These are phyloP conservation scores for Varecia variegata DNA, from an alignment of 2,797 vertebrate species.

Conservation along the genomic window DNA sequence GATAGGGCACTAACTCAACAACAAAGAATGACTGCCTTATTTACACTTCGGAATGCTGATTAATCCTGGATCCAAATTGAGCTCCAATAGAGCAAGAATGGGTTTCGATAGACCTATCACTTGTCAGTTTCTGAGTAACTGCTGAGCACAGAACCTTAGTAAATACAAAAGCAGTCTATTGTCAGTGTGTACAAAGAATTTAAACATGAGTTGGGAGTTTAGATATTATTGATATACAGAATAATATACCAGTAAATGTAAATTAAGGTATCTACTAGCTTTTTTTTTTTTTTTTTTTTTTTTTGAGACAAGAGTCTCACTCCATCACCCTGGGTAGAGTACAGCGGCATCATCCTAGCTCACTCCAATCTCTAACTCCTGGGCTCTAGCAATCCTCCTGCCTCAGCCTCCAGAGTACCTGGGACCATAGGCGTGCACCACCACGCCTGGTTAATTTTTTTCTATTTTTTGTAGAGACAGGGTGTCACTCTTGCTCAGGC, in stretches of 20 bases:
- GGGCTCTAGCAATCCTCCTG: too few species aligned
- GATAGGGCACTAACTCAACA: background rate
- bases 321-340: too few species aligned
- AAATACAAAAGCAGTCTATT: constrained; percentile 23
- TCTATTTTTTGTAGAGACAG: too few species aligned
- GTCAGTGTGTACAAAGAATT: background rate
- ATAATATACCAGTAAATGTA: background rate
- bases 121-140: background rate
- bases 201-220: background rate
- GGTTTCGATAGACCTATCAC: background rate
- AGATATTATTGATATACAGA: constrained; percentile 18
- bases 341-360: too few species aligned
- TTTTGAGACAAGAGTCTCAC: too few species aligned
- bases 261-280: background rate
- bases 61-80: background rate
- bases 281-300: too few species aligned
- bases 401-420: too few species aligned
- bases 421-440: too few species aligned
- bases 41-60: background rate
- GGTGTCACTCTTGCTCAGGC: too few species aligned
- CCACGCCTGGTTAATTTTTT: too few species aligned
- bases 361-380: too few species aligned
- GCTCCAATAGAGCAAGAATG: background rate
- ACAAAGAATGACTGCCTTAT: constrained; percentile 17
- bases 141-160: background rate